Conservation (phyloP, 2,113 vertebrate genomes). For the Myotis davidii region DNA sequence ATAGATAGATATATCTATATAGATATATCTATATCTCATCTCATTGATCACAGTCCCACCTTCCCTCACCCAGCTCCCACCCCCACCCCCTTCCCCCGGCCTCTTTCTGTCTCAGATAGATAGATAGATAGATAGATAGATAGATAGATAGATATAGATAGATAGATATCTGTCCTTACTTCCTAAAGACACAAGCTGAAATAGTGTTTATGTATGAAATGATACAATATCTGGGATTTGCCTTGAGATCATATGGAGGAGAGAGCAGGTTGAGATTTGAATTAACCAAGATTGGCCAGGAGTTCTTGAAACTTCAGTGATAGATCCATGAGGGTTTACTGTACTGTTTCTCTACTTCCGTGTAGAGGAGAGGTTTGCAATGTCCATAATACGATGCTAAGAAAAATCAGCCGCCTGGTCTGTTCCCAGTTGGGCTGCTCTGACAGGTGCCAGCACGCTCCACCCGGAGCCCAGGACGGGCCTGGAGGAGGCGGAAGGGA, state of each 20-base stretch:
- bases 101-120: no score
- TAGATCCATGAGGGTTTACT: background rate
- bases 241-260: background rate
- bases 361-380: background rate
- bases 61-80: no score
- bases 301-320: background rate
- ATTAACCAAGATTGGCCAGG: background rate
- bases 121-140: no score
- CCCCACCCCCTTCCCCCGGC: no score
- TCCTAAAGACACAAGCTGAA: conserved; percentile 19
- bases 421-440: background rate
- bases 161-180: background rate
- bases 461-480: background rate
- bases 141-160: no score
- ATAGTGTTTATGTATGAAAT: background rate
- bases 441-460: background rate
- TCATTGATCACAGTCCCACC: no score
- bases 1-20: no score
- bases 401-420: background rate
- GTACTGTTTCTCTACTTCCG: background rate
- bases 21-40: no score
- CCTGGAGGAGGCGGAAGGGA: background rate
- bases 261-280: background rate
- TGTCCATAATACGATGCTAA: background rate
- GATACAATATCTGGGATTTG: background rate